Evolutionary conservation across 2,888 invertebrate species (phyloP).

Genomic region (Megamerina dolium): DNA sequence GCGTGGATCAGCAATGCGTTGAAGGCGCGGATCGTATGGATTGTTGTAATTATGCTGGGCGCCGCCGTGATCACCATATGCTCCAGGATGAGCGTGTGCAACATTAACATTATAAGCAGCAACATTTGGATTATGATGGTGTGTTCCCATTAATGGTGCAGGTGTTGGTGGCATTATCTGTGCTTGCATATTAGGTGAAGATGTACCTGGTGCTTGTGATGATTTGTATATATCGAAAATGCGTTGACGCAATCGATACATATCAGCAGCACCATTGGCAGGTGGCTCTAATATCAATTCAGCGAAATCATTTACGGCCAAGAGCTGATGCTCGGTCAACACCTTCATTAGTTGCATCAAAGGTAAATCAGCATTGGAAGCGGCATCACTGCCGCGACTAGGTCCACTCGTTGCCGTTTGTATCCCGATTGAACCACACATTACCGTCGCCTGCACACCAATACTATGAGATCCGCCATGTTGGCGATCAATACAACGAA

Average conservation of each 20-base stretch:
- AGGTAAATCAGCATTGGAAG: slow-evolving; percentile 15
- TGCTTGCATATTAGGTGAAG: too few relatives aligned
- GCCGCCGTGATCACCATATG: too few relatives aligned
- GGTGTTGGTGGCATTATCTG: too few relatives aligned
- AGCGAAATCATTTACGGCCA: slow-evolving; percentile 24
- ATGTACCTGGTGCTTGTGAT: slow-evolving; percentile 19
- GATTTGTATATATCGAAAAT: slow-evolving; percentile 25
- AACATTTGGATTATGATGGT: too few relatives aligned
- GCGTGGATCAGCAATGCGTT: too few relatives aligned
- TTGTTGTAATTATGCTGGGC: too few relatives aligned
- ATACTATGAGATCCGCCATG: slow-evolving; percentile 8
- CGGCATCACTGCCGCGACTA: neutral
- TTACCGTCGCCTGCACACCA: slow-evolving; percentile 9
- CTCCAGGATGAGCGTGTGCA: too few relatives aligned
- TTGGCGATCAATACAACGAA: neutral
- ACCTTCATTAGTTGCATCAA: slow-evolving; percentile 20
- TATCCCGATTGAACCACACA: slow-evolving; percentile 11
- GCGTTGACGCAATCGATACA: slow-evolving; percentile 20
- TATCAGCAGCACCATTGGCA: slow-evolving; percentile 15
- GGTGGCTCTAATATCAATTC: slow-evolving; percentile 20
- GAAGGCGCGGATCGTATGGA: too few relatives aligned
- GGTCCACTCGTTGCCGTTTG: slow-evolving; percentile 20
- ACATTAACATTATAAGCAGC: too few relatives aligned
- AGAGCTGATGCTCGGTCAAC: slow-evolving; percentile 25
- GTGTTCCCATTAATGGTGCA: too few relatives aligned